phyloP scores from a whole-genome alignment of 2,797 vertebrate genomes.

The Chelon labrosus region DNA sequence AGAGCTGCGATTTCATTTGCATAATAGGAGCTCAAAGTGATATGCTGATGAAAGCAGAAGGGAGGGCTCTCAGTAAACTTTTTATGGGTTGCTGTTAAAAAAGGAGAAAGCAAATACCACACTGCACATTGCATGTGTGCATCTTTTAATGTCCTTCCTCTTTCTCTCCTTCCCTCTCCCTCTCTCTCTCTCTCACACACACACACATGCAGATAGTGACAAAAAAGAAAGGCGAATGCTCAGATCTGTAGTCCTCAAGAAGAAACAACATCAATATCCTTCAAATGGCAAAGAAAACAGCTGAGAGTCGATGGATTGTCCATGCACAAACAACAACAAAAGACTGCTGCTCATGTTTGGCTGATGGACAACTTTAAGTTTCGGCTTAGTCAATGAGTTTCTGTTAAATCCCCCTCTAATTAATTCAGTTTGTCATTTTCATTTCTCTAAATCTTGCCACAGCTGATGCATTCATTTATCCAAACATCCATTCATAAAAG shows the following conservation, averaged over 20 bases:
- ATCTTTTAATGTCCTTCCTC: neutral
- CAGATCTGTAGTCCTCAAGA: slow-evolving; percentile 38
- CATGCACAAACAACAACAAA: slow-evolving; percentile 18
- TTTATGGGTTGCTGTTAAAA: slow-evolving; percentile 70
- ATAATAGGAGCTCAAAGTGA: slow-evolving; percentile 80
- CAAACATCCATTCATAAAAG: slow-evolving; percentile 12
- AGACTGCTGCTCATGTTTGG: slow-evolving; percentile 21
- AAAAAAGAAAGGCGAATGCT: slow-evolving; percentile 17
- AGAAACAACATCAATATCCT: slow-evolving; percentile 60
- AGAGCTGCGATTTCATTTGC: slow-evolving; percentile 79
- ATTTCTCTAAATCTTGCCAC: neutral
- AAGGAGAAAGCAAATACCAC: slow-evolving; percentile 67
- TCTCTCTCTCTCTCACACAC: neutral
- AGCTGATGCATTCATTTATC: neutral
- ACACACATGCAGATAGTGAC: slow-evolving; percentile 7
- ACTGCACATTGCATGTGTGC: neutral
- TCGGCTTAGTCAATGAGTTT: slow-evolving; percentile 6
- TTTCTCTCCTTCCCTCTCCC: neutral
- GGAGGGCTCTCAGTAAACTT: slow-evolving; percentile 69
- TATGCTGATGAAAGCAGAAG: slow-evolving; percentile 80
- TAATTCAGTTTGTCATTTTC: slow-evolving; percentile 17
- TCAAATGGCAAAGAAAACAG: slow-evolving; percentile 63
- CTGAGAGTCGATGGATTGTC: slow-evolving; percentile 37
- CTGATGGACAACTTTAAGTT: slow-evolving; percentile 10
- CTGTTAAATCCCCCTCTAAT: slow-evolving; percentile 18